Conservation (phyloP, 1,140 invertebrate species). For the Aricia agestis region DNA sequence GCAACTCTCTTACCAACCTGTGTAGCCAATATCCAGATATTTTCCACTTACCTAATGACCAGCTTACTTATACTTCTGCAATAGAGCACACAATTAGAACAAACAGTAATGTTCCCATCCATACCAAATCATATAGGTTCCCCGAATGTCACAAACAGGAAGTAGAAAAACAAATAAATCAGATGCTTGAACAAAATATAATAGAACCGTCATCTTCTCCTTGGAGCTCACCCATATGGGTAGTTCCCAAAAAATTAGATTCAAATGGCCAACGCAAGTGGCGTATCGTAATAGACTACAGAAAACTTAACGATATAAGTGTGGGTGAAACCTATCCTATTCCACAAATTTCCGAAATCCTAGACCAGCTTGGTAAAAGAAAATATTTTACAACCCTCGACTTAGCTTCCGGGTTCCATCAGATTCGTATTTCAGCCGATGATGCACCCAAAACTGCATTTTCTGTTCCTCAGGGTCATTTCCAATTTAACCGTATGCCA, state of each 20-base stretch:
- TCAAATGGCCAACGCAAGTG: background rate
- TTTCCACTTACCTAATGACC: constrained; percentile 24
- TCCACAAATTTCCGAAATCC: constrained; percentile 6
- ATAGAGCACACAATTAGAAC: constrained; percentile 37
- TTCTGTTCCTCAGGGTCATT: constrained; percentile 16
- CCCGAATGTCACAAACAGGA: constrained; percentile 49
- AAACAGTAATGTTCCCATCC: constrained; percentile 17
- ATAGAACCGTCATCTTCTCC: constrained; percentile 20
- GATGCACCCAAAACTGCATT: constrained; percentile 7
- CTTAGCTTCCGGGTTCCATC: background rate
- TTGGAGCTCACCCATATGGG: constrained; percentile 12
- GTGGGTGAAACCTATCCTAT: constrained; percentile 17
- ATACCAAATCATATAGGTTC: constrained; percentile 43
- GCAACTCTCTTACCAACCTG: background rate
- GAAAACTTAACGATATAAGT: constrained; percentile 17
- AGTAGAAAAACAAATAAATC: constrained; percentile 43
- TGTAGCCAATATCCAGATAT: background rate
- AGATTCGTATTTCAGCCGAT: background rate
- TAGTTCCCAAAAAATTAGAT: constrained; percentile 17
- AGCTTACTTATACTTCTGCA: constrained; percentile 26
- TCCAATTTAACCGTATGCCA: constrained; percentile 1
- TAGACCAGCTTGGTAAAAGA: constrained; percentile 15
- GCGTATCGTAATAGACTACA: constrained; percentile 11
- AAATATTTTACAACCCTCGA: constrained; percentile 16
- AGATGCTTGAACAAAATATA: constrained; percentile 32